These are phyloP conservation scores for Catagonus wagneri DNA, from an alignment of 2,113 vertebrate species.

Conservation along the genomic window DNA sequence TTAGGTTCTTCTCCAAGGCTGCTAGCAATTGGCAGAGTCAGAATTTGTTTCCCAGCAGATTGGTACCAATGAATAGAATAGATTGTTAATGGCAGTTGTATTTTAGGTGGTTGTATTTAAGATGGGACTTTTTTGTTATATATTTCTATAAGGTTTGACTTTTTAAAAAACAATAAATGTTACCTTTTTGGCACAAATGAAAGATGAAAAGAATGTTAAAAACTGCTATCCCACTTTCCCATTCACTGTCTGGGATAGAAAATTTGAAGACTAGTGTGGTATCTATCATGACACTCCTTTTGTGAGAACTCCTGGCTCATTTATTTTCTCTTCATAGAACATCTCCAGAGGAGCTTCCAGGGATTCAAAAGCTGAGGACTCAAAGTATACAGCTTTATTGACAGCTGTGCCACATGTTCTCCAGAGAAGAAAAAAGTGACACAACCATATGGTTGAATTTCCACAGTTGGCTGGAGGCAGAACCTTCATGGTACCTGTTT, in stretches of 20 bases:
- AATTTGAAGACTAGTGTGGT: not conserved
- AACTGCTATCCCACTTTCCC: not conserved
- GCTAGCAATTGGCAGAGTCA: not conserved
- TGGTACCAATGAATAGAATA: not conserved
- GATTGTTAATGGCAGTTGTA: not conserved
- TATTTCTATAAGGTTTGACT: not conserved
- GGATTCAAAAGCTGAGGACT: not conserved
- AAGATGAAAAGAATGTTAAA: not conserved
- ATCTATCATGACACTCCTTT: not conserved
- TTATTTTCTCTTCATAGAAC: not conserved
- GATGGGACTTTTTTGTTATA: not conserved
- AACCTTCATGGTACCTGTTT: not conserved
- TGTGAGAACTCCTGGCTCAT: not conserved
- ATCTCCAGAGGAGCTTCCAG: not conserved
- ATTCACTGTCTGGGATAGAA: not conserved
- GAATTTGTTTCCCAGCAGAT: conserved; percentile 18
- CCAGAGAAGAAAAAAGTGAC: conserved; percentile 1
- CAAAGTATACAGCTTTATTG: not conserved
- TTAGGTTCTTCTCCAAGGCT: conserved; percentile 26
- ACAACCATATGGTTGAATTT: not conserved
- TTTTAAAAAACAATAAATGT: not conserved
- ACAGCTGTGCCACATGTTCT: not conserved
- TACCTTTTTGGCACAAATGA: conserved; percentile 9
- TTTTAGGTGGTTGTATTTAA: not conserved
- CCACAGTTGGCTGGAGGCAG: not conserved